Base-by-base conservation (phyloP, 2,888 invertebrate genomes). In the Folsomia candida region DNA sequence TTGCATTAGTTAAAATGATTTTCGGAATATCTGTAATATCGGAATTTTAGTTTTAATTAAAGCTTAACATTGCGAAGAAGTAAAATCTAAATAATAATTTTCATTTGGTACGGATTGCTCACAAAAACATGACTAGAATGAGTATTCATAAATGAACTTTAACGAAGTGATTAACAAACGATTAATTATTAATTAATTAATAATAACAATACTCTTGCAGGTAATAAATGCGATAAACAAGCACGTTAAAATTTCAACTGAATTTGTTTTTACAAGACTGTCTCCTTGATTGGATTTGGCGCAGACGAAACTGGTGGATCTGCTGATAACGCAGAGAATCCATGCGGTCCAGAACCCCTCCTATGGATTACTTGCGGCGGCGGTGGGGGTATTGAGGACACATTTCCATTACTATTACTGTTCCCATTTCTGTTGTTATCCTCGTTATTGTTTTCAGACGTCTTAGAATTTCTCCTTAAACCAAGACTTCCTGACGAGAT, bases 401-500 rank as follows among this genome's bases (percentile, higher is more conserved):
- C 27, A 14, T 37, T 37, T 37, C 37, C 37, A 37, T 37, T 37
- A 9, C 14, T 4, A 37, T 37, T 37, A 4, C 6, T 4, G 37
- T 37, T 37, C 4, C 14, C 37, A 37, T 37, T 37, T n/a, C n/a
- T n/a, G n/a, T n/a, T n/a, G 18, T 37, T 26, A n/a, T 14, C 29
- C 37, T 28, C 27, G 11, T 57, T 14, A 47, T 47, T 47, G 4
- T 4, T 11, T n/a, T 24, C 18, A 9, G 60, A 60, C 6, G n/a
- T 60, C 25, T 25, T 9, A 24, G 3, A 6, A 24, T 2, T 27
- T 28, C 27, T 29, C 28, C 29, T 62, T 2, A 28, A 24, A 51
- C 51, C 63, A 20, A 76, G 61, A 67, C 76, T 76, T 11, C 76
- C 72, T 9, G 75, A 75, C 22, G 73, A 73, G 24, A 65, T 66